Evolutionary conservation across 2,888 invertebrate species (phyloP).

Genomic region (Caenorhabditis plicata): DNA sequence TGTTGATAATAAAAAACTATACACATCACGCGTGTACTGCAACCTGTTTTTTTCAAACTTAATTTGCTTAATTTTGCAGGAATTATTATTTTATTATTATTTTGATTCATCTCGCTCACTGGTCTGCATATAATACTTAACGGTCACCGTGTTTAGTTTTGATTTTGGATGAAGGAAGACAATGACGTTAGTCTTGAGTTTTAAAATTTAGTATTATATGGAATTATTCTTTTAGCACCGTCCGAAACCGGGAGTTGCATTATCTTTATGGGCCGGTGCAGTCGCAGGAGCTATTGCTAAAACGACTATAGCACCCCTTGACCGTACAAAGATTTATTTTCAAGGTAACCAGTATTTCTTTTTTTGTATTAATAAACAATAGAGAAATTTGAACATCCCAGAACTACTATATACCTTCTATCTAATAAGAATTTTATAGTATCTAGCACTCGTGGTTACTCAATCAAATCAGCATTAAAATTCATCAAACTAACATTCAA

Average conservation of each 20-base stretch:
- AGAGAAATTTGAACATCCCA: background rate
- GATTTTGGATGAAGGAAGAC: background rate
- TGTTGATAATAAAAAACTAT: too few relatives aligned
- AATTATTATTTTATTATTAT: too few relatives aligned
- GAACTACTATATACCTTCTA: too few relatives aligned
- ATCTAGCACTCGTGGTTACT: slow-evolving; percentile 67
- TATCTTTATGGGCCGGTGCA: slow-evolving; percentile 87
- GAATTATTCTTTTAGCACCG: background rate
- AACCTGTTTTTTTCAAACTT: too few relatives aligned
- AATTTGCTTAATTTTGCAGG: too few relatives aligned
- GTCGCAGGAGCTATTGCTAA: slow-evolving; percentile 90
- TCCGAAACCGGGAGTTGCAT: slow-evolving; percentile 68
- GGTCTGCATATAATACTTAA: too few relatives aligned
- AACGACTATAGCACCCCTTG: slow-evolving; percentile 92
- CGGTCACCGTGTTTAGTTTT: background rate
- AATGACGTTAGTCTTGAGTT: slow-evolving; percentile 2
- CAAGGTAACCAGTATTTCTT: slow-evolving; percentile 70
- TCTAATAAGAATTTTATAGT: too few relatives aligned
- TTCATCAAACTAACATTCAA: slow-evolving; percentile 73
- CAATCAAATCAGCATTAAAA: slow-evolving; percentile 67
- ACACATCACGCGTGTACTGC: too few relatives aligned
- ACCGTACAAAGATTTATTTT: slow-evolving; percentile 96
- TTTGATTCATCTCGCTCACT: too few relatives aligned
- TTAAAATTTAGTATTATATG: too few relatives aligned
- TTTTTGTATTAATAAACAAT: background rate